Conservation (phyloP, 1,140 invertebrate genomes). For the Sinella curviseta region DNA sequence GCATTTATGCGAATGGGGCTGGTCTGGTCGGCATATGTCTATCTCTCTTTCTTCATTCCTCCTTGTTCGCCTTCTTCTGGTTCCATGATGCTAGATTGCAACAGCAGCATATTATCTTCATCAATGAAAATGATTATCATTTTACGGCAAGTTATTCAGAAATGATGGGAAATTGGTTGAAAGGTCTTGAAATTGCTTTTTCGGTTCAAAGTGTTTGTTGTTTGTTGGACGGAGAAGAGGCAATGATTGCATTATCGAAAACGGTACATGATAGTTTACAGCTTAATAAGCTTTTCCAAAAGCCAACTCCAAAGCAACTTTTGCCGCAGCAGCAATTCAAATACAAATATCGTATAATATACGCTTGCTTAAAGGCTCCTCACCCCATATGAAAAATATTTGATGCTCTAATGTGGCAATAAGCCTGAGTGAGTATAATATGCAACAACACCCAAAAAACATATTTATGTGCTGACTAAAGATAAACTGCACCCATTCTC, state of each 20-base stretch:
- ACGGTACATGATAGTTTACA: not conserved
- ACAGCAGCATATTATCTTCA: not conserved
- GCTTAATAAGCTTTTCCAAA: not conserved
- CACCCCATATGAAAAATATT: too few relatives aligned
- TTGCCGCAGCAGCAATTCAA: not conserved
- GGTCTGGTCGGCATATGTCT: too few relatives aligned
- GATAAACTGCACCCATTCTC: constrained; percentile 24
- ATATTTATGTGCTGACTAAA: not conserved
- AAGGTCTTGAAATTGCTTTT: constrained; percentile 26
- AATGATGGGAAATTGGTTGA: constrained; percentile 27
- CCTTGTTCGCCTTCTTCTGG: not conserved
- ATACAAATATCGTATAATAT: too few relatives aligned
- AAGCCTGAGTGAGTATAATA: not conserved
- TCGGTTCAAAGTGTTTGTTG: not conserved
- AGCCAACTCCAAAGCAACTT: not conserved
- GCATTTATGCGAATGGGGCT: too few relatives aligned
- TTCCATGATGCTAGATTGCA: not conserved
- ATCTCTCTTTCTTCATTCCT: not conserved
- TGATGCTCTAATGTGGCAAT: not conserved
- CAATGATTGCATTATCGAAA: not conserved
- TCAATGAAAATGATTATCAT: constrained; percentile 22
- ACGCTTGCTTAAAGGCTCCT: too few relatives aligned
- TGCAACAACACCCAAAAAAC: constrained; percentile 13
- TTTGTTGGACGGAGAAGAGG: not conserved
- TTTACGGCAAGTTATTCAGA: constrained; percentile 9